Conservation (phyloP, 2,888 invertebrate species). For the Cephus spinipes region DNA sequence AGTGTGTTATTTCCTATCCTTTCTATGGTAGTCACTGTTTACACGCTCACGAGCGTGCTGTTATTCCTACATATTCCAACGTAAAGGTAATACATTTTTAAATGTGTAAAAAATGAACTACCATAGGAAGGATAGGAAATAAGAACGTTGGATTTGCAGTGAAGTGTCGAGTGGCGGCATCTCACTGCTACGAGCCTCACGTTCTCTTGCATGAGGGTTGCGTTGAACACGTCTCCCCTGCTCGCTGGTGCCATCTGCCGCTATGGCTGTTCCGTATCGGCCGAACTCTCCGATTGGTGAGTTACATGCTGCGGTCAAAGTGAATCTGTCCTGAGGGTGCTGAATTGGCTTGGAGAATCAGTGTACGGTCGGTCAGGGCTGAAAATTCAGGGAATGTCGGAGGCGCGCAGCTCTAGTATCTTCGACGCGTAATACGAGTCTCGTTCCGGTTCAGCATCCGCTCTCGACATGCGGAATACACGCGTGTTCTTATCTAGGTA, state of each 20-base stretch:
- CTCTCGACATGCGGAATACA: neutral
- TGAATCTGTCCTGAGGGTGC: neutral
- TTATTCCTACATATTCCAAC: no score
- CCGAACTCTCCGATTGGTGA: neutral
- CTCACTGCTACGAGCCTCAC: constrained; percentile 19
- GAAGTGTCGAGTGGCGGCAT: neutral
- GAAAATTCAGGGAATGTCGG: neutral
- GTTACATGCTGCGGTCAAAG: neutral
- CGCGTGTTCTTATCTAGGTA: neutral
- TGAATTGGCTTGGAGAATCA: neutral
- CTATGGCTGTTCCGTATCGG: constrained; percentile 26
- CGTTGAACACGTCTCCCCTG: constrained; percentile 56
- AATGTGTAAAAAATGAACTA: no score
- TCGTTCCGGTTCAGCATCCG: neutral
- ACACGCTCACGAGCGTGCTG: no score
- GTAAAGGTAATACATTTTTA: no score
- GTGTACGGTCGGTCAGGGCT: neutral
- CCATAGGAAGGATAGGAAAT: no score
- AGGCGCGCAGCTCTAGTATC: neutral
- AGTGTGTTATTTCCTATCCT: no score
- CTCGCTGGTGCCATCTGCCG: constrained; percentile 59
- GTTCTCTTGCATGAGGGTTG: constrained; percentile 57
- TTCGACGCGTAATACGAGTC: neutral
- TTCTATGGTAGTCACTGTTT: no score
- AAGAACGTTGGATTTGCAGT: no score